Evolutionary conservation across 2,888 invertebrate species (phyloP), one percentile per base, ranked within the genome.

Genomic region (Meandrusa payeni): DNA sequence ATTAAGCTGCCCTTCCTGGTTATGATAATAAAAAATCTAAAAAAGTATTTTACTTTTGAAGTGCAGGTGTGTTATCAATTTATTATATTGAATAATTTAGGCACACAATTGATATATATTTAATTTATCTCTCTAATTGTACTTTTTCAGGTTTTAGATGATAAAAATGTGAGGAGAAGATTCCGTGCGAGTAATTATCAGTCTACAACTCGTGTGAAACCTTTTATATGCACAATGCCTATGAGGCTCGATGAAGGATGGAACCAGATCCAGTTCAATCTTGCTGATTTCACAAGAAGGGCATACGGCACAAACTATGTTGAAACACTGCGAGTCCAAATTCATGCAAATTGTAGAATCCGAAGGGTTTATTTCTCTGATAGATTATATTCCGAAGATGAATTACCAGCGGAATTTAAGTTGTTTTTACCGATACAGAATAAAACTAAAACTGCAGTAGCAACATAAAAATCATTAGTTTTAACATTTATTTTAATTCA

Each of bases 171-270:
- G 23, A 89, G 96, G 48, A 85, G 98, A 64, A 75, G 92, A 54
- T 97, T 98, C 78, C 89, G 97, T 57, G 96, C 97, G 3, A 97
- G 97, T 66, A 98, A 98, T 81, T 98, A 97, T 78, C 97, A 98
- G 71, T 97, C 96, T 24, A 95, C 95, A 6, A 98, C 97, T 1
- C 87, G 97, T 61, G 96, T 98, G 5, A 96, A 97, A 73, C 97
- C 97, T n/a, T 98, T 98, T 72, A 98, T 98, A 61, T 97, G 97
- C 66, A 97, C 97, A 3, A 97, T 98, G 97, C 98, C 98, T 0
- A 95, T 98, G 93, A 89, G 97, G 44, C 87, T 98, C 49, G 96
- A 97, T 61, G 95, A 97, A 64, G 98, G 98, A 19, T 97, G 97
- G 97, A 97, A 97, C 69, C 93, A 94, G 81, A 96, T 98, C 55